Evolutionary conservation across 2,113 vertebrate species (phyloP), one percentile per base, ranked within the genome.

Genomic region (Semnornis frantzii): DNA sequence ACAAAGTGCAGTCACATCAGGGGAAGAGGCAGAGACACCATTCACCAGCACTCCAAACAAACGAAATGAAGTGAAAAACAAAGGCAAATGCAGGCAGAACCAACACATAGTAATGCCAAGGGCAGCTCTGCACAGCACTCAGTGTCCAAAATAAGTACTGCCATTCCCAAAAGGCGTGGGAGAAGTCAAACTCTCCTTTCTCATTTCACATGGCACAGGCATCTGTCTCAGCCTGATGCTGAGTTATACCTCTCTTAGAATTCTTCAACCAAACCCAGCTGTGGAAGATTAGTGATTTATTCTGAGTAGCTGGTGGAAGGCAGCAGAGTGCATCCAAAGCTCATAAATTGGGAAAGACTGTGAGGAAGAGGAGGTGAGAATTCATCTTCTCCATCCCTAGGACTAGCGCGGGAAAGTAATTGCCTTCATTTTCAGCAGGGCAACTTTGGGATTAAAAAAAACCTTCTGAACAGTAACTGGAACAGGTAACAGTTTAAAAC

Each of bases 251-350:
- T 58, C 82, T 25, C 75, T 39, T 13, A 3, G 72, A 69, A 60
- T 62, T 48, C 82, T 71, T 82, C 82, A 60, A 34, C 54, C 63
- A 33, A 90, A 34, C 3, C 1, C 54, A 31, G 30, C 64, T 12
- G 78, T 71, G 0, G 3, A 68, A 72, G 72, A 48, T 85, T 83
- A 80, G 71, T 90, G 88, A 88, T 88, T 92, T 84, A 77, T 73
- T 77, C 85, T 16, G 59, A 84, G 64, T 59, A 63, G 73, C 12
- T 83, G 85, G 73, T 64, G 82, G 54, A 85, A 73, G 10, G 70
- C 82, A 92, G 82, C 73, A 54, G 74, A 65, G 80, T 57, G 63
- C 85, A 75, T n/a, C 62, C 83, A 37, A 58, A 95, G 73, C 48
- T 72, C 65, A 64, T 78, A 81, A 93, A 65, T 0, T 25, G 87